A percentile compares a stretch with the other conserved stretches of the same genome.
Conservation (phyloP, 2,113 vertebrate species). For the Burhinus bistriatus region DNA sequence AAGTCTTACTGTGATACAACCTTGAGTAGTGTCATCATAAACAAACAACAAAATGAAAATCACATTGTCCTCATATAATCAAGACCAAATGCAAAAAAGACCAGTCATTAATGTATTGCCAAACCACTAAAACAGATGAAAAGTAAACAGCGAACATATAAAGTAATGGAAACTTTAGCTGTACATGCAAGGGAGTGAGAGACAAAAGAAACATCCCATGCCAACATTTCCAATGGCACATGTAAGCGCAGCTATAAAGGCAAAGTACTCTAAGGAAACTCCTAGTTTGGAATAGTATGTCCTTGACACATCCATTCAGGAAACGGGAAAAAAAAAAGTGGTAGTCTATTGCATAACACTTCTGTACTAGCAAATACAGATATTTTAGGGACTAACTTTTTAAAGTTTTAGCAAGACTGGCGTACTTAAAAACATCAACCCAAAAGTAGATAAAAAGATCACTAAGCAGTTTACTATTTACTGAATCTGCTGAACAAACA, state of each 20-base stretch:
- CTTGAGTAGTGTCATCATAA: background rate
- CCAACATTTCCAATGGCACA: background rate
- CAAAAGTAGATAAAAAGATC: background rate
- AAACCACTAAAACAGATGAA: slow-evolving; percentile 60
- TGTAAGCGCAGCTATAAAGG: background rate
- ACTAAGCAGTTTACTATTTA: background rate
- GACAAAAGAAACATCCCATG: slow-evolving; percentile 20
- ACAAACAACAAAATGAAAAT: slow-evolving; percentile 31
- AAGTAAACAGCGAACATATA: slow-evolving; percentile 53
- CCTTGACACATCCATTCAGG: background rate
- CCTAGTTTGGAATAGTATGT: background rate
- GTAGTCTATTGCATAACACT: background rate
- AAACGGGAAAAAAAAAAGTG: background rate
- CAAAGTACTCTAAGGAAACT: background rate
- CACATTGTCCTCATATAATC: slow-evolving; percentile 48
- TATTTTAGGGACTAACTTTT: background rate
- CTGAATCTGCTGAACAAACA: background rate
- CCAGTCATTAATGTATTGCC: slow-evolving; percentile 62
- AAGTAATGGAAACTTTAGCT: slow-evolving; percentile 50
- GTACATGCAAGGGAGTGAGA: background rate
- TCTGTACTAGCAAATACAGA: background rate
- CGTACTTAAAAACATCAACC: background rate
- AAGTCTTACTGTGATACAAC: slow-evolving; percentile 9
- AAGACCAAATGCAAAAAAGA: slow-evolving; percentile 61
- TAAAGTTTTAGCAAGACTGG: background rate